phyloP scores from a whole-genome alignment of 2,113 vertebrate species.

The Mesoclemmys tuberculata region DNA sequence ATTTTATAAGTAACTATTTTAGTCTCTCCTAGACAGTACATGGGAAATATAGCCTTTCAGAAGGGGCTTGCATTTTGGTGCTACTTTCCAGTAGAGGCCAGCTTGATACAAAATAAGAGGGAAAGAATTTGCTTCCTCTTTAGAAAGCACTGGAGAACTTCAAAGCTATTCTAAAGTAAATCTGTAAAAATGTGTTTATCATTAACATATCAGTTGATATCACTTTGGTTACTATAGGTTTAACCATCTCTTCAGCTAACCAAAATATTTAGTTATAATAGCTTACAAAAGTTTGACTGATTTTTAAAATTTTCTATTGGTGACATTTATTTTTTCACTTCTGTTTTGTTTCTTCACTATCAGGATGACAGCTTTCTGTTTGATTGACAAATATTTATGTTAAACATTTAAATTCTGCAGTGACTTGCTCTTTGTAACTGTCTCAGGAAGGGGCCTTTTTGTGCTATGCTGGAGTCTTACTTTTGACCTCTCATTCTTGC shows the following conservation, averaged over 20 bases:
- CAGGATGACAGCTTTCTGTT: background rate
- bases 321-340: background rate
- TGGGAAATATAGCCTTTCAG: background rate
- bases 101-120: background rate
- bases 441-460: background rate
- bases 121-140: background rate
- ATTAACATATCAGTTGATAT: background rate
- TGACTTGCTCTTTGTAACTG: background rate
- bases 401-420: background rate
- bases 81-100: fast-evolving
- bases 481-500: background rate
- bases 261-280: background rate
- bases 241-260: background rate
- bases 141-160: background rate
- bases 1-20: background rate
- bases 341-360: background rate
- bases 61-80: background rate
- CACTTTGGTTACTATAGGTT: background rate
- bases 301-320: background rate
- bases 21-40: background rate
- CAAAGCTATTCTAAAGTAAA: background rate
- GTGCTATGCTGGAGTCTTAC: background rate
- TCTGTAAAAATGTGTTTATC: background rate
- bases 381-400: background rate
- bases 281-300: background rate